Percentiles rank a stretch among this genome's conserved stretches.
Conservation (phyloP, 2,113 vertebrate genomes). For the Oriolus oriolus region DNA sequence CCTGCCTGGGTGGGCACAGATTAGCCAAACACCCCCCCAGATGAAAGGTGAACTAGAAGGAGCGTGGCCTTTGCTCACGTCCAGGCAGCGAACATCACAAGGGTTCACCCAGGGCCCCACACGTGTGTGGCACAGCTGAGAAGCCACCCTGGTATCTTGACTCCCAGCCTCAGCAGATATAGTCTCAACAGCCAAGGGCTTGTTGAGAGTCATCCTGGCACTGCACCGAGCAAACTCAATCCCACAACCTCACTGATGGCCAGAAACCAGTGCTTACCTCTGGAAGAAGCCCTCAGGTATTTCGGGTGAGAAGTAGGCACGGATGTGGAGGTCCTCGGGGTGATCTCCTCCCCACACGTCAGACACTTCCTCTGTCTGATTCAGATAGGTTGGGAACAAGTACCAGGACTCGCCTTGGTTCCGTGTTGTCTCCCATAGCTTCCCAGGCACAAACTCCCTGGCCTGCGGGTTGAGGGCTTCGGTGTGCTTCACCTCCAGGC, state of each 20-base stretch:
- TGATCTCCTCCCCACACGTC: conserved; percentile 67
- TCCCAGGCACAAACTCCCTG: conserved; percentile 60
- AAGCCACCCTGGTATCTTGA: not conserved
- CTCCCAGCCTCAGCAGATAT: not conserved
- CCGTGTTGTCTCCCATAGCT: not conserved
- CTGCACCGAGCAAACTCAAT: rapidly evolving
- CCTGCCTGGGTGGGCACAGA: not conserved
- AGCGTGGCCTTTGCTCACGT: rapidly evolving
- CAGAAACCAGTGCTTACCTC: conserved; percentile 41
- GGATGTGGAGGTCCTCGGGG: conserved; percentile 55
- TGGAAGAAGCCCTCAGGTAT: conserved; percentile 73
- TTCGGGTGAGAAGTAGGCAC: conserved; percentile 65
- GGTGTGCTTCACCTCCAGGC: conserved; percentile 38
- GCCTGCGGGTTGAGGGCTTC: conserved; percentile 56
- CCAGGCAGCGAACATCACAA: rapidly evolving
- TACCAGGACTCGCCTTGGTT: conserved; percentile 25
- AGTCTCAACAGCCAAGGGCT: not conserved
- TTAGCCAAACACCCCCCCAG: not conserved
- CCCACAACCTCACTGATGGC: rapidly evolving
- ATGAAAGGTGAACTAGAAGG: not conserved
- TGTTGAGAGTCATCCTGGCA: not conserved
- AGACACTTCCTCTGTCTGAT: conserved; percentile 47
- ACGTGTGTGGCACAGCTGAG: not conserved
- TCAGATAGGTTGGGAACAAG: conserved; percentile 70
- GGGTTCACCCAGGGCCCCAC: not conserved